These are phyloP conservation scores for Nomada ruficornis DNA, from an alignment of 2,888 invertebrate species.

Conservation along the genomic window DNA sequence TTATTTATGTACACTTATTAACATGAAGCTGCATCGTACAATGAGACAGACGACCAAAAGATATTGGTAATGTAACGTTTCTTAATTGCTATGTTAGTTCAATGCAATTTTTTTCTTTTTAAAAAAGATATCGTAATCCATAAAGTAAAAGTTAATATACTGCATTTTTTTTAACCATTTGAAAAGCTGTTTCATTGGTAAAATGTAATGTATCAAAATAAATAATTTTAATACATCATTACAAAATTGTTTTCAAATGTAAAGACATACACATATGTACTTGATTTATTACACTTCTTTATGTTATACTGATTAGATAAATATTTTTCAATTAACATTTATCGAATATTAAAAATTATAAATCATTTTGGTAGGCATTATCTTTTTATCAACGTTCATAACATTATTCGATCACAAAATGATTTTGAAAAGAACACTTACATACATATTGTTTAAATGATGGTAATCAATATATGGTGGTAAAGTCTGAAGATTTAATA, in stretches of 20 bases:
- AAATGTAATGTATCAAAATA: conserved; percentile 46
- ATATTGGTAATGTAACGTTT: conserved; percentile 53
- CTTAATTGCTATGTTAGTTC: conserved; percentile 30
- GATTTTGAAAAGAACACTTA: conserved; percentile 30
- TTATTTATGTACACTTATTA: conserved; percentile 73
- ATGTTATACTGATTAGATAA: conserved; percentile 38
- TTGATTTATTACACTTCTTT: conserved; percentile 3
- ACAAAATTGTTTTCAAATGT: conserved; percentile 20
- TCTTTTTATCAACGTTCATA: conserved; percentile 16
- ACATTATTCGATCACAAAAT: conserved; percentile 38
- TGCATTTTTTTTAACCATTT: conserved; percentile 15
- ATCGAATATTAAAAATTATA: conserved; percentile 41
- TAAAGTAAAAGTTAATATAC: conserved; percentile 24
- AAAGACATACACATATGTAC: conserved; percentile 6
- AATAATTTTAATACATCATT: conserved; percentile 40
- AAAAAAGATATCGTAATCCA: conserved; percentile 27
- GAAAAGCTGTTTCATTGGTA: conserved; percentile 16
- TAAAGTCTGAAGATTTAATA: conserved; percentile 24
- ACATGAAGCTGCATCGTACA: conserved; percentile 68
- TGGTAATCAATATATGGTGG: conserved; percentile 37
- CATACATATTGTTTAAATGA: conserved; percentile 9
- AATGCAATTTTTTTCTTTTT: conserved; percentile 12
- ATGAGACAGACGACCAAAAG: conserved; percentile 39
- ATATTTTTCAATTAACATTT: conserved; percentile 31
- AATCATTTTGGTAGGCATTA: conserved; percentile 31